Percentiles rank a stretch among this genome's conserved stretches.
These are phyloP conservation scores for Tribolium freemani DNA, from an alignment of 2,888 invertebrate genomes.

Conservation along the genomic window DNA sequence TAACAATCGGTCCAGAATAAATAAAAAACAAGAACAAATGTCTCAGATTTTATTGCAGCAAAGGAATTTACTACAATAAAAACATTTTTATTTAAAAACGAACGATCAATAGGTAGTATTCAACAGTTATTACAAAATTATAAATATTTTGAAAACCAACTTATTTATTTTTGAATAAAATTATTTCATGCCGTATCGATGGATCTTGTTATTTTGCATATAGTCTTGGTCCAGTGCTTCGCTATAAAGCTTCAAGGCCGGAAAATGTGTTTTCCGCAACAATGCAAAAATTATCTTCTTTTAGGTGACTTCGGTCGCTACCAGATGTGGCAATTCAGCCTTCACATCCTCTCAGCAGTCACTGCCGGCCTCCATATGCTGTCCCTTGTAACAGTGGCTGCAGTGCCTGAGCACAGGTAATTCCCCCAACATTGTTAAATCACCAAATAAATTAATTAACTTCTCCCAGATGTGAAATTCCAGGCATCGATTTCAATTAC, in stretches of 20 bases:
- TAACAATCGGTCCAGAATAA: not conserved
- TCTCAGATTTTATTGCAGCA: too few species aligned
- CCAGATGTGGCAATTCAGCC: constrained; percentile 82
- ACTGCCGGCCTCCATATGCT: constrained; percentile 89
- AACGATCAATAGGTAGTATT: too few species aligned
- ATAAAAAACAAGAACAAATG: not conserved
- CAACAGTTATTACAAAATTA: too few species aligned
- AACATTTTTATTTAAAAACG: too few species aligned
- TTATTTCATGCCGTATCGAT: not conserved
- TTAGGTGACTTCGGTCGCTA: constrained; percentile 86
- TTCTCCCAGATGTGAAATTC: constrained; percentile 72
- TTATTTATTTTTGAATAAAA: not conserved
- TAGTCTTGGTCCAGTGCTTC: not conserved
- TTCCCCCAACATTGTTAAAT: not conserved
- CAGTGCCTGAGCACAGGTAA: constrained; percentile 80
- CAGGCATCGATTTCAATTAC: constrained; percentile 71
- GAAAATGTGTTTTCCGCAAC: not conserved
- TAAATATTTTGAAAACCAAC: too few species aligned
- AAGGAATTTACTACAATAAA: too few species aligned
- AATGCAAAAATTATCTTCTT: constrained; percentile 44
- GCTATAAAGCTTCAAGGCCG: not conserved
- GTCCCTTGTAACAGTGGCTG: constrained; percentile 84
- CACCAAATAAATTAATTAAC: constrained; percentile 11
- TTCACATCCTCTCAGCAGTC: constrained; percentile 83
- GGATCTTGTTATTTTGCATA: not conserved